A percentile compares a stretch with the other conserved stretches of the same genome.
phyloP scores from a whole-genome alignment of 2,888 invertebrate genomes.

The Eupithecia pulchellata region DNA sequence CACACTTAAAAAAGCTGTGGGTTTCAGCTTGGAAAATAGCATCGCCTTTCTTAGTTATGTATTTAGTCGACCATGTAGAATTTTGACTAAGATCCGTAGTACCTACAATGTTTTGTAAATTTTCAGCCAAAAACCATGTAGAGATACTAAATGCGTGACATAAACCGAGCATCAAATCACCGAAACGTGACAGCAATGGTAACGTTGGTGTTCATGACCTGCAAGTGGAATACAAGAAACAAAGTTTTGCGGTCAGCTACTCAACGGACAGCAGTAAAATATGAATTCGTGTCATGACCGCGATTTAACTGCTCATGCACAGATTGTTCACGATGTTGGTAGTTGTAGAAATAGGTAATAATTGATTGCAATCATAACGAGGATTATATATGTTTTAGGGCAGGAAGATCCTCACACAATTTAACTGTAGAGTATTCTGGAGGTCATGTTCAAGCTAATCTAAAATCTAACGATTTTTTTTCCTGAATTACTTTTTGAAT shows the following conservation, averaged over 20 bases:
- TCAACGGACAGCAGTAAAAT: constrained; percentile 51
- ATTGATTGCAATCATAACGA: background rate
- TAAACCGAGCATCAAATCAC: constrained; percentile 40
- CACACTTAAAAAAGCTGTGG: too few species aligned
- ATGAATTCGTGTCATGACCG: constrained; percentile 57
- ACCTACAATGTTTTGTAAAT: background rate
- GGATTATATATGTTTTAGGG: background rate
- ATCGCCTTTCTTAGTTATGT: background rate
- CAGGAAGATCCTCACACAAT: too few species aligned
- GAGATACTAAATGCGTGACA: constrained; percentile 38
- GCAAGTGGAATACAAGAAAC: constrained; percentile 47
- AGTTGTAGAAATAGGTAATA: background rate
- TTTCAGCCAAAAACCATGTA: constrained; percentile 21
- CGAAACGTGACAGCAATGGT: constrained; percentile 43
- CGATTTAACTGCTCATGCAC: constrained; percentile 36
- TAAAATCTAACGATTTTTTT: too few species aligned
- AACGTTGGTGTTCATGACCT: constrained; percentile 47
- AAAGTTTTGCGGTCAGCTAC: constrained; percentile 53
- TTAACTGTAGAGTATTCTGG: too few species aligned
- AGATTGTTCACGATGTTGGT: constrained; percentile 13
- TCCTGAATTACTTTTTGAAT: too few species aligned
- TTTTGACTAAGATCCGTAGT: background rate
- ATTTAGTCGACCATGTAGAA: background rate
- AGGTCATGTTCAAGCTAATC: too few species aligned
- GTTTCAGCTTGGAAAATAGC: too few species aligned